A percentile compares a stretch with the other conserved stretches of the same genome.
These are phyloP conservation scores for Agrotis exclamationis DNA, from an alignment of 2,888 invertebrate species.

Conservation along the genomic window DNA sequence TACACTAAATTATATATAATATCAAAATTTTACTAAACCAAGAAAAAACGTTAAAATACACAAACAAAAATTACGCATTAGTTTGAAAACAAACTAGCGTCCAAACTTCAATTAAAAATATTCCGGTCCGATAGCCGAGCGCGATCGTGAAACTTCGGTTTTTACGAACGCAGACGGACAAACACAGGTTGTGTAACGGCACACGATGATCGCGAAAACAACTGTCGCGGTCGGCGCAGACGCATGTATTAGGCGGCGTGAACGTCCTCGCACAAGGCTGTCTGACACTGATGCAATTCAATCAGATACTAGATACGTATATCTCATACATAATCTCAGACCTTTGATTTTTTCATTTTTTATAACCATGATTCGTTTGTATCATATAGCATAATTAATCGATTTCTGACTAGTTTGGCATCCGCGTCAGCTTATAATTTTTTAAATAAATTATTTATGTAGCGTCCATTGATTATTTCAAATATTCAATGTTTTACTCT, in stretches of 20 bases:
- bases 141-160: constrained; percentile 53
- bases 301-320: constrained; percentile 67
- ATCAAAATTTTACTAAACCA: neutral
- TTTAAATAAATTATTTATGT: constrained; percentile 17
- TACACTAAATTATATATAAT: constrained; percentile 1
- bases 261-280: constrained; percentile 82
- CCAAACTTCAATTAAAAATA: constrained; percentile 46
- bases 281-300: constrained; percentile 73
- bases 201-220: constrained; percentile 65
- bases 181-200: constrained; percentile 66
- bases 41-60: constrained; percentile 4
- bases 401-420: constrained; percentile 40
- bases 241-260: constrained; percentile 78
- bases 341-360: constrained; percentile 46
- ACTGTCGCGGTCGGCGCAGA: constrained; percentile 68
- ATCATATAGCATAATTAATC: constrained; percentile 56
- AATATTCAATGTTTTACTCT: too few relatives aligned
- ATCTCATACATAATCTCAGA: constrained; percentile 59
- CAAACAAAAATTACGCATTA: constrained; percentile 30
- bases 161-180: constrained; percentile 51
- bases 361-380: constrained; percentile 29
- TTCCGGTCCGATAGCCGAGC: constrained; percentile 21
- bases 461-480: constrained; percentile 11
- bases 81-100: constrained; percentile 36
- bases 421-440: constrained; percentile 47